Evolutionary conservation across 2,113 vertebrate species (phyloP).

Genomic region (Clarias batrachus): DNA sequence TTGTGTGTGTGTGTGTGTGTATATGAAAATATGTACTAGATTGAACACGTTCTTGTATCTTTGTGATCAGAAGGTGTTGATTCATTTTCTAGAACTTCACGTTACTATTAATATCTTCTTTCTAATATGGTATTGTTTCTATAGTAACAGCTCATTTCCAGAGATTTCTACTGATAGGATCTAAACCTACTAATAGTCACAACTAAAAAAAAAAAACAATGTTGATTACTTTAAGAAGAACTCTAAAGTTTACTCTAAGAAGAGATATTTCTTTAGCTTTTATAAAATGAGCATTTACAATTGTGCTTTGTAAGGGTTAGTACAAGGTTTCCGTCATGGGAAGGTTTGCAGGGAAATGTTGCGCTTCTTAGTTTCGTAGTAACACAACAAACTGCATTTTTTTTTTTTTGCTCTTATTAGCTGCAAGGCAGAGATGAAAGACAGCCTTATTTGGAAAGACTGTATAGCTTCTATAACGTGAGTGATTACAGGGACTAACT

Average conservation of each 20-base stretch:
- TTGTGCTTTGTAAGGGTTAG: not conserved
- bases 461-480: not conserved
- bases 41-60: not conserved
- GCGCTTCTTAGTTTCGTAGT: not conserved
- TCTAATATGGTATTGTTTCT: not conserved
- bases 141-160: not conserved
- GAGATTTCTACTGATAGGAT: not conserved
- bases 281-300: too few relatives aligned
- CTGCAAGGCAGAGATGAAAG: not conserved
- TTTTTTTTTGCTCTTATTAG: not conserved
- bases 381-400: not conserved
- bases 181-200: not conserved
- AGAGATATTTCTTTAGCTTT: too few relatives aligned
- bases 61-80: not conserved
- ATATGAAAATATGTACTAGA: not conserved
- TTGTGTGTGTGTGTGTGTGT: constrained; percentile 1
- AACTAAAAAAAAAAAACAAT: too few relatives aligned
- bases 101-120: not conserved
- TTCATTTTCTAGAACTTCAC: not conserved
- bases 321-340: too few relatives aligned
- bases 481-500: not conserved
- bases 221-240: too few relatives aligned
- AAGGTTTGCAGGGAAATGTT: too few relatives aligned
- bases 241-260: too few relatives aligned
- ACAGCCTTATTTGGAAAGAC: not conserved